Conservation (phyloP, 2,113 vertebrate species). For the Coptodon bakossiorum region DNA sequence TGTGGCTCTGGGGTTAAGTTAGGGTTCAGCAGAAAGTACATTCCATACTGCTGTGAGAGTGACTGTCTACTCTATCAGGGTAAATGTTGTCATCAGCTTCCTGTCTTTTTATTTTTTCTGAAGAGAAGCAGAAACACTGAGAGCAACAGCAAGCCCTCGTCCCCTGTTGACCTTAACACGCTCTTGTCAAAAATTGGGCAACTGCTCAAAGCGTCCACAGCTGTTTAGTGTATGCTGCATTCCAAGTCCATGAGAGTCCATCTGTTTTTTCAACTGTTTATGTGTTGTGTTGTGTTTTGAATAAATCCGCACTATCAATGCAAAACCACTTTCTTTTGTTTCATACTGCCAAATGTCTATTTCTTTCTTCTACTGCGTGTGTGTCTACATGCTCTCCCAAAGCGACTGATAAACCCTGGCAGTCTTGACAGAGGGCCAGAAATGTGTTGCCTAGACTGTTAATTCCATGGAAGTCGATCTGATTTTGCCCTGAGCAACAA, state of each 20-base stretch:
- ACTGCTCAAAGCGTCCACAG: slow-evolving; percentile 18
- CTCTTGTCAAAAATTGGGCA: slow-evolving; percentile 15
- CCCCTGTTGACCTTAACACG: slow-evolving; percentile 29
- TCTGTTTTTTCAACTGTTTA: slow-evolving; percentile 9
- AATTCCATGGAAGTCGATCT: slow-evolving; percentile 24
- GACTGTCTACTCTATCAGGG: background rate
- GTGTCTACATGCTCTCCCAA: background rate
- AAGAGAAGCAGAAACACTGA: slow-evolving; percentile 1
- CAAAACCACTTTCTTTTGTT: background rate
- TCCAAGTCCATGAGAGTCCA: slow-evolving; percentile 11
- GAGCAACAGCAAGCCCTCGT: slow-evolving; percentile 1
- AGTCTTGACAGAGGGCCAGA: slow-evolving; percentile 2
- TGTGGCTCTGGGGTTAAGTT: background rate
- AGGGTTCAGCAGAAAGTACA: background rate
- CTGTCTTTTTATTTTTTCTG: background rate
- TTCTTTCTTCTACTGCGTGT: background rate
- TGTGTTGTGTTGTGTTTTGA: background rate
- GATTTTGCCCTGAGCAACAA: background rate
- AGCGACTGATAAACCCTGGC: background rate
- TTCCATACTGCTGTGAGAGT: slow-evolving; percentile 28
- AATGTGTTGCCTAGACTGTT: background rate
- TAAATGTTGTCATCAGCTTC: slow-evolving; percentile 14
- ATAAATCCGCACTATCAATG: background rate
- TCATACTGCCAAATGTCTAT: background rate
- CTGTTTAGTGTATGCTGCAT: slow-evolving; percentile 11